Evolutionary conservation across 2,797 vertebrate genomes (phyloP).

Genomic region (Sebastes hubbsi): DNA sequence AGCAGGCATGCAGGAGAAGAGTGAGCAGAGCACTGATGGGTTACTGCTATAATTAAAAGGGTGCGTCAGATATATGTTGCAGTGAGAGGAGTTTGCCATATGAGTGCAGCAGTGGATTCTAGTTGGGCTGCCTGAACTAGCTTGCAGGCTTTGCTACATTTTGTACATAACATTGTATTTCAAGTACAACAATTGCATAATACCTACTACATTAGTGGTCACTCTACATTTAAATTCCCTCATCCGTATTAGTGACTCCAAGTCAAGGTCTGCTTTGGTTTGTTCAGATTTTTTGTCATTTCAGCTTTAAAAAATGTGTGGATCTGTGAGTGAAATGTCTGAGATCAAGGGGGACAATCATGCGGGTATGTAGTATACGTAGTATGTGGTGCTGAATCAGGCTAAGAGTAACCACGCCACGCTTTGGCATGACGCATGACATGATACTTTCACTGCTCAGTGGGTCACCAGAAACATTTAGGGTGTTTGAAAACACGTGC

Average conservation of each 20-base stretch:
- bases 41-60: neutral
- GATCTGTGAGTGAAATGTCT: neutral
- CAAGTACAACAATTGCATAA: neutral
- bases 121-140: neutral
- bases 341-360: neutral
- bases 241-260: neutral
- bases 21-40: neutral
- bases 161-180: neutral
- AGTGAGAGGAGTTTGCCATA: neutral
- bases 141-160: neutral
- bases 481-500: slow-evolving; percentile 13
- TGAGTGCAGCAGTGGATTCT: neutral
- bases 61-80: neutral
- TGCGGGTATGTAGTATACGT: accelerated
- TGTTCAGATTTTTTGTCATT: neutral
- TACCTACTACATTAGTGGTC: neutral
- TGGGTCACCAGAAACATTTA: slow-evolving; percentile 5
- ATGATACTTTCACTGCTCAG: neutral
- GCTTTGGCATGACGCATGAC: neutral
- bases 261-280: neutral
- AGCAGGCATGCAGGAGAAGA: neutral
- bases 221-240: neutral
- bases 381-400: neutral
- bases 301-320: neutral
- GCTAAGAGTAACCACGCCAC: neutral